These are phyloP conservation scores for Ormyrus nitidulus DNA, from an alignment of 2,888 invertebrate species.

Conservation along the genomic window DNA sequence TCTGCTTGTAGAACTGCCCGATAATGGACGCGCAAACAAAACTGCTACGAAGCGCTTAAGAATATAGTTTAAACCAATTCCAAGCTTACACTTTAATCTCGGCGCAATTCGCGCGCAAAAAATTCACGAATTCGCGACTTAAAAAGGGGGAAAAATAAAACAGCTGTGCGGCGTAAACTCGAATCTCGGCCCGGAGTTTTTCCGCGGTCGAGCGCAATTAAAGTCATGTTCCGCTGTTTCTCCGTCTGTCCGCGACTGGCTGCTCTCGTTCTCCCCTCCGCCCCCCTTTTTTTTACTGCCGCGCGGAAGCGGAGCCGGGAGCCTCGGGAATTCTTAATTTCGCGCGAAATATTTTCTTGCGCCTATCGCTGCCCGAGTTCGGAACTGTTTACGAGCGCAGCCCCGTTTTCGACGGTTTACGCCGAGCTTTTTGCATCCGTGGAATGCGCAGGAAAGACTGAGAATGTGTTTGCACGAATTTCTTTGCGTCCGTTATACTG, in stretches of 20 bases:
- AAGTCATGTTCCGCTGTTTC: slow-evolving; percentile 71
- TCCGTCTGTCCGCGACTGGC: slow-evolving; percentile 65
- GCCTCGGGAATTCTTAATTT: slow-evolving; percentile 64
- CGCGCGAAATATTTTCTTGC: slow-evolving; percentile 57
- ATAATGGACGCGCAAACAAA: too few species aligned
- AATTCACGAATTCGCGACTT: too few species aligned
- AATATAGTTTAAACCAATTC: too few species aligned
- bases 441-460: background rate
- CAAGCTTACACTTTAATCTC: too few species aligned
- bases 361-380: slow-evolving; percentile 12
- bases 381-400: slow-evolving; percentile 30
- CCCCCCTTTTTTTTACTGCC: slow-evolving; percentile 33
- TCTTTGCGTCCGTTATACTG: background rate
- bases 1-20: too few species aligned
- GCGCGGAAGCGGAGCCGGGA: background rate
- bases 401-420: slow-evolving; percentile 28
- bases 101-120: too few species aligned
- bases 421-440: slow-evolving; percentile 17
- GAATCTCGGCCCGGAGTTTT: too few species aligned
- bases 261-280: too few species aligned
- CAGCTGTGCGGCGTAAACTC: too few species aligned
- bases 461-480: background rate
- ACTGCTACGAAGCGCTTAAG: too few species aligned
- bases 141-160: too few species aligned
- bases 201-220: slow-evolving; percentile 60